Evolutionary conservation across 2,888 invertebrate species (phyloP), one percentile per base, ranked within the genome.

Genomic region (Acheta domesticus): DNA sequence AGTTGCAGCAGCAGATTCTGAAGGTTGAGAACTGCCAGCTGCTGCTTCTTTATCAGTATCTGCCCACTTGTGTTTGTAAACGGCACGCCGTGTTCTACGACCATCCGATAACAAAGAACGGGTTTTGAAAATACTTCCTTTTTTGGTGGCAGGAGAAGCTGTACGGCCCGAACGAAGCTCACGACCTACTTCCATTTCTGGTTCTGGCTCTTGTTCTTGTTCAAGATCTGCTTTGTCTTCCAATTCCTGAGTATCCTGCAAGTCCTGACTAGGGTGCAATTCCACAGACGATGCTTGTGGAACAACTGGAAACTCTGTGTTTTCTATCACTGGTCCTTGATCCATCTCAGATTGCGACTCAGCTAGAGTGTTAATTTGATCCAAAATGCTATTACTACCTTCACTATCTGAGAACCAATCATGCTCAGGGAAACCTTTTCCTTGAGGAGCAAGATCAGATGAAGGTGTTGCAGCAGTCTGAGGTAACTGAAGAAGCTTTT

Each of bases 21-120:
- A 79, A 49, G 81, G 83, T 19, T 84, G 48, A 80, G 23, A 79
- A 79, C 50, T 49, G 74, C 81, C 48, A 78, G 77, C 78, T 78
- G 76, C 76, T 12, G 78, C 78, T 23, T 79, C 77, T n/a, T 81
- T 81, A 75, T 82, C 93, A 85, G 93, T 93, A 85, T 94, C 95
- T 82, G 93, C 93, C 96, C 96, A 96, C 87, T 96, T 95, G 87
- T 96, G 96, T 86, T 92, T 93, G 85, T 96, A 96, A 62, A 96
- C 87, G 80, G 94, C 95, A 77, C 94, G 89, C 50, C 91, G 86
- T 86, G 96, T 94, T 84, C 94, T 91, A 82, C 91, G 88, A 79
- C 91, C 92, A 23, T 89, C 90, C 83, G 91, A 89, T 20, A 92
- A 91, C 82, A 92, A 87, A 19, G 92, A 92, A 80, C 96, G 91